Base-by-base conservation (phyloP, 2,888 invertebrate species). In the Meliscaeva auricollis region DNA sequence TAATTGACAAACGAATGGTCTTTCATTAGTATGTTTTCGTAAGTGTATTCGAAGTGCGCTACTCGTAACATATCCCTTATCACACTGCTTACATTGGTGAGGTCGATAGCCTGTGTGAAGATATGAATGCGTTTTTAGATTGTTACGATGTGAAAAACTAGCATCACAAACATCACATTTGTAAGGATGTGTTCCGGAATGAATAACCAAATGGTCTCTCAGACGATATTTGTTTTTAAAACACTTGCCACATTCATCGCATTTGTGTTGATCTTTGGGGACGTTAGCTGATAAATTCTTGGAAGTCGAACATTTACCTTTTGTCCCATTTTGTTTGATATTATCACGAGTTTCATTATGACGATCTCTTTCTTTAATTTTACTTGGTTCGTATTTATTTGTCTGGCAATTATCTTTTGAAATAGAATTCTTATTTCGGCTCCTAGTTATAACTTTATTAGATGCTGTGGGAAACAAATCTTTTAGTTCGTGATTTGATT, bases 1-100 rank as follows among this genome's bases (percentile, higher is more conserved):
- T n/a, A 75, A 32, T 17, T 75, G 46, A 11, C 84, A 84, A 20
- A 68, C 17, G n/a, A 60, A 84, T 0, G 80, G 84, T 13, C 44
- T 44, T 41, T 84, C 84, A 17, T 80, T 80, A 1, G 80, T 80
- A 6, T 66, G 66, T 35, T 66, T 35, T 5, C 48, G 50, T 17
- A 64, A 17, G 46, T 64, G 64, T 26, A 15, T 22, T 46, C 22
- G 46, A n/a, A 30, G 17, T 17, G 3, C 44, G 13, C 64, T 64
- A 7, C 7, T 64, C 15, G 64, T 17, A 17, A 64, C 46, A 32
- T 46, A 64, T 8, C 46, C 44, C 2, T 46, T 64, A 7, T 3
- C 30, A 46, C 64, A 64, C 2, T 30, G 3, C 26, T 15, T 30
- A 17, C 64, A 64, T 20, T 64, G 46, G 17, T 64, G 17, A 17